A percentile compares a stretch with the other conserved stretches of the same genome.
phyloP scores from a whole-genome alignment of 2,888 invertebrate genomes.

The Plagiodera versicolora region DNA sequence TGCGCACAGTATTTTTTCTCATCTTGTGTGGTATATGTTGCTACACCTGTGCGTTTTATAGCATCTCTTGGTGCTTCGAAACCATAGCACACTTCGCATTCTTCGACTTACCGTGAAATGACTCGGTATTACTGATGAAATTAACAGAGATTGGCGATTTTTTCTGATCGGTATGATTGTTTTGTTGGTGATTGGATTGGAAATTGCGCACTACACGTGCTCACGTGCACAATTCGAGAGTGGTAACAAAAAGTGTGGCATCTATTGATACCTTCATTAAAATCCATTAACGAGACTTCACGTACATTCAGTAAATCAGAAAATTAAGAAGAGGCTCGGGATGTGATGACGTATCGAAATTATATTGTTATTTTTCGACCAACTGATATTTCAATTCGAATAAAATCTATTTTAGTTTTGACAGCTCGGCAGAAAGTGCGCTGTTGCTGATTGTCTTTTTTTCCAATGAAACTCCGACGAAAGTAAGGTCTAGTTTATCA shows the following conservation, averaged over 20 bases:
- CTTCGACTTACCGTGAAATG: slow-evolving; percentile 10
- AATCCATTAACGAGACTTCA: not conserved
- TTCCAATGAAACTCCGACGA: too few species aligned
- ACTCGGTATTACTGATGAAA: not conserved
- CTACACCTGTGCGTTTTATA: slow-evolving; percentile 26
- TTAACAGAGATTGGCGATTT: slow-evolving; percentile 6
- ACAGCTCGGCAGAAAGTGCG: too few species aligned
- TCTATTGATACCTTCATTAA: not conserved
- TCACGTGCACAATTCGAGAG: not conserved
- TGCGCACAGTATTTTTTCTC: slow-evolving; percentile 24
- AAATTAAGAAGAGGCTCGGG: not conserved
- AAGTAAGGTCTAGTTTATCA: too few species aligned
- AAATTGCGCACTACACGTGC: slow-evolving; percentile 8
- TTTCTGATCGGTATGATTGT: not conserved
- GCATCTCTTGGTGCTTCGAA: slow-evolving; percentile 17
- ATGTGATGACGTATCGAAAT: too few species aligned
- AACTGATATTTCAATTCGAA: too few species aligned
- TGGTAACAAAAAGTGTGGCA: too few species aligned
- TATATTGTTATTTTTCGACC: too few species aligned
- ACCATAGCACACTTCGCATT: slow-evolving; percentile 23
- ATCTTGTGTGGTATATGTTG: slow-evolving; percentile 25
- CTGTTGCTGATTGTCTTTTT: too few species aligned
- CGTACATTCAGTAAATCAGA: slow-evolving; percentile 7
- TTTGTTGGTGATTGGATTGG: not conserved
- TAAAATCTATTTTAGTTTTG: too few species aligned